These are phyloP conservation scores for Eugnorisma glareosa DNA, from an alignment of 2,888 invertebrate genomes.

Conservation along the genomic window DNA sequence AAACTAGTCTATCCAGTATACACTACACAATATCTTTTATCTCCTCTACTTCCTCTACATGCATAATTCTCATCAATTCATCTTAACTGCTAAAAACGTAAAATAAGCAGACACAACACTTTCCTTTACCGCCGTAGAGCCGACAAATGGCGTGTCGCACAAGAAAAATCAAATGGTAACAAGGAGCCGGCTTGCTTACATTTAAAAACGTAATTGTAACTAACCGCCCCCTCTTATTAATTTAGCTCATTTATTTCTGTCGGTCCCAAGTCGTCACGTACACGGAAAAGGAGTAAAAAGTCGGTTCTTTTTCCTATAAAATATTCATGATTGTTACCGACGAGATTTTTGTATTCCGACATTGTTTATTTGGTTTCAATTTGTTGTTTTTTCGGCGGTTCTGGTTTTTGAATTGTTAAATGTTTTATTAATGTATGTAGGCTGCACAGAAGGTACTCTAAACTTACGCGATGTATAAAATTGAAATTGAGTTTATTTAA, in stretches of 20 bases:
- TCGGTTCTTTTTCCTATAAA: slow-evolving; percentile 76
- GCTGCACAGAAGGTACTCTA: background rate
- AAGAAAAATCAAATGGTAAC: slow-evolving; percentile 89
- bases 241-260: slow-evolving; percentile 87
- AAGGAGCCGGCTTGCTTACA: slow-evolving; percentile 88
- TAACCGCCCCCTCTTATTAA: slow-evolving; percentile 90
- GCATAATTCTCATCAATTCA: background rate
- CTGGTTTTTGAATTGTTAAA: background rate
- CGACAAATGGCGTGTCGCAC: slow-evolving; percentile 88
- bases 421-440: slow-evolving; percentile 6
- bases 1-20: background rate
- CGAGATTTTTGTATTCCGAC: slow-evolving; percentile 56
- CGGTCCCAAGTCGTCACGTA: slow-evolving; percentile 81
- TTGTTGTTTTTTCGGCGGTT: slow-evolving; percentile 31
- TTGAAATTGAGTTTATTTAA: too few relatives aligned
- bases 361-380: slow-evolving; percentile 65
- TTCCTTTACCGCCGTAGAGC: slow-evolving; percentile 60
- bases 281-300: slow-evolving; percentile 78
- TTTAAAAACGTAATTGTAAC: slow-evolving; percentile 90
- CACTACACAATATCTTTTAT: background rate
- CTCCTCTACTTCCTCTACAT: background rate
- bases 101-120: slow-evolving; percentile 64
- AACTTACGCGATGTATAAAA: too few relatives aligned
- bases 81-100: background rate
- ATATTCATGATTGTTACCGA: slow-evolving; percentile 82